Evolutionary conservation across 2,113 vertebrate species (phyloP), one percentile per base, ranked within the genome.

Genomic region (Condylura cristata): DNA sequence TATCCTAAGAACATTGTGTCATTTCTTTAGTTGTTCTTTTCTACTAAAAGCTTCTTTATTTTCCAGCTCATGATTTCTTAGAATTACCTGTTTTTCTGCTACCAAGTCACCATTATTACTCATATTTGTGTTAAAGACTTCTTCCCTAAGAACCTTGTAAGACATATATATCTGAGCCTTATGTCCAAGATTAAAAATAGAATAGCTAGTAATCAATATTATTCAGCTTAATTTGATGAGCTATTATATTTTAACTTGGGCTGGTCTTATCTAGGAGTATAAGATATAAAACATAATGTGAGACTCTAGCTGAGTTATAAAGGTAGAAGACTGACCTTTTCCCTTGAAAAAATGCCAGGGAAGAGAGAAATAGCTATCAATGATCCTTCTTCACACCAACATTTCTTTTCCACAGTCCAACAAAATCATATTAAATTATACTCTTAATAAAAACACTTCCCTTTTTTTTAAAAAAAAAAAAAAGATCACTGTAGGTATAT

Each of bases 391-490:
- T 94, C 79, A 94, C 37, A 96, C 82, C 86, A 91, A 83, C 88
- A 78, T 72, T 97, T 95, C 84, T 74, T 93, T 91, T 92, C 85
- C 95, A 96, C 26, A 91, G 88, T 93, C 82, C 86, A 96, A 94
- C 86, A 96, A 97, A 96, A 95, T 90, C 83, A 94, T 86, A 78
- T 96, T 96, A 95, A 93, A 89, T 93, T 91, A 95, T 28, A 94
- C 86, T 95, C 76, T 93, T 96, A 95, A 71, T 63, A 94, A 84
- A 87, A 95, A 80, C 78, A 90, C 41, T 95, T 78, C 89, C 86
- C 61, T 95, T 95, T 91, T n/a, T n/a, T n/a, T n/a, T n/a, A n/a
- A n/a, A n/a, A n/a, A n/a, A n/a, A n/a, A n/a, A 51, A 91, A 90
- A 93, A 96, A 89, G 93, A 96, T 96, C 82, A 87, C 90, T 90